These are phyloP conservation scores for Phytoseiulus persimilis DNA, from an alignment of 2,888 invertebrate species.

Conservation along the genomic window DNA sequence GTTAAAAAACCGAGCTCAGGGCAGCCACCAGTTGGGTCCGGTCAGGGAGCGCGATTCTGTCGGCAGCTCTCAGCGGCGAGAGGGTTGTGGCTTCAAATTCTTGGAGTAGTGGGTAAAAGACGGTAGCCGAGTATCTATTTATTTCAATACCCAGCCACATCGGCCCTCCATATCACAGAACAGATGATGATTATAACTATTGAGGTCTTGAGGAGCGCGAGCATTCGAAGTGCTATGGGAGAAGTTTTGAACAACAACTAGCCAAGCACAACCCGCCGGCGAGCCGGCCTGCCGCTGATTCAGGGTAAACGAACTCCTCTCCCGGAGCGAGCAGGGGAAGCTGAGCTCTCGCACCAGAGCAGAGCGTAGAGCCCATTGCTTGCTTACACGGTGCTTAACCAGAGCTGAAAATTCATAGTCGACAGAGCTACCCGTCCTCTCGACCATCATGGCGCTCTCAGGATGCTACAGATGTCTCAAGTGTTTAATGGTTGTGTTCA, in stretches of 20 bases:
- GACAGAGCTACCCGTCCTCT: background rate
- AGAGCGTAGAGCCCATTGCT: background rate
- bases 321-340: background rate
- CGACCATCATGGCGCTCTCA: constrained; percentile 26
- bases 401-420: background rate
- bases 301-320: constrained; percentile 36
- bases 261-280: background rate
- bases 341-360: background rate
- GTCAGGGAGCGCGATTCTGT: no score
- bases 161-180: no score
- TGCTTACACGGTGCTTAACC: background rate
- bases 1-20: no score
- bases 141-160: no score
- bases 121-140: no score
- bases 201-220: no score
- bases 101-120: no score
- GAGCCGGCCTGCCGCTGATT: constrained; percentile 15
- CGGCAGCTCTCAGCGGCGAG: no score
- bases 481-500: constrained; percentile 34
- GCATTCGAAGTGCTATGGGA: background rate
- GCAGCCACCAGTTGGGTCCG: no score
- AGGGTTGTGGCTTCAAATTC: no score
- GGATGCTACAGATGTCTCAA: constrained; percentile 34
- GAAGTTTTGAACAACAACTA: background rate
- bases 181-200: no score